Conservation (phyloP, 1,140 invertebrate species). For the Drosophila cardini region DNA sequence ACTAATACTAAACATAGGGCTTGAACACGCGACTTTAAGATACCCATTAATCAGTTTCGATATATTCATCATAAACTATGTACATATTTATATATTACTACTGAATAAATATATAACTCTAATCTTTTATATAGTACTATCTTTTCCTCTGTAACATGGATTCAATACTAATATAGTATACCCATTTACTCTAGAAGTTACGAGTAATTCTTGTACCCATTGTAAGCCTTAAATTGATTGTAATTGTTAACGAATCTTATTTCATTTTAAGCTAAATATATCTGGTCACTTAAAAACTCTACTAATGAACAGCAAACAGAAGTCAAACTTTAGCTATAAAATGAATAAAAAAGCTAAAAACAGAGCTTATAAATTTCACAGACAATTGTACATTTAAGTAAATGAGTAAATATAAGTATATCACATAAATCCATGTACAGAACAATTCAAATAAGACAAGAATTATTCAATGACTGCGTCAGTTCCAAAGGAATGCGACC, state of each 20-base stretch:
- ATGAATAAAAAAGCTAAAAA: not conserved
- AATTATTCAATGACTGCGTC: constrained; percentile 70
- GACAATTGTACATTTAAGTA: constrained; percentile 25
- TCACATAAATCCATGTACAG: constrained; percentile 32
- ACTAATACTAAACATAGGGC: too few species aligned
- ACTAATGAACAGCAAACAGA: not conserved
- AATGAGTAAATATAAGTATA: constrained; percentile 4
- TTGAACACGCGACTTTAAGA: too few species aligned
- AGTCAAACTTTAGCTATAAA: not conserved
- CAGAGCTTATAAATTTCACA: not conserved
- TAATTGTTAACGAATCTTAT: too few species aligned
- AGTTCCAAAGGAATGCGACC: constrained; percentile 71
- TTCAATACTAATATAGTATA: too few species aligned
- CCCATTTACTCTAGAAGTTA: too few species aligned
- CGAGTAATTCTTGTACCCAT: too few species aligned
- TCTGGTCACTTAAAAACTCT: not conserved
- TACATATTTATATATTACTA: too few species aligned
- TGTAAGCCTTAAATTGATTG: not conserved
- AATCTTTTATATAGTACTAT: too few species aligned
- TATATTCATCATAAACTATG: too few species aligned
- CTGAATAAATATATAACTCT: too few species aligned
- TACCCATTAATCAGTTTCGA: too few species aligned
- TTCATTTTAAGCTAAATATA: not conserved
- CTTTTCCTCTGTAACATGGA: too few species aligned
- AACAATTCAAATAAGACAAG: constrained; percentile 54